Conservation (phyloP, 2,888 invertebrate species). For the Campopleginae sp. region DNA sequence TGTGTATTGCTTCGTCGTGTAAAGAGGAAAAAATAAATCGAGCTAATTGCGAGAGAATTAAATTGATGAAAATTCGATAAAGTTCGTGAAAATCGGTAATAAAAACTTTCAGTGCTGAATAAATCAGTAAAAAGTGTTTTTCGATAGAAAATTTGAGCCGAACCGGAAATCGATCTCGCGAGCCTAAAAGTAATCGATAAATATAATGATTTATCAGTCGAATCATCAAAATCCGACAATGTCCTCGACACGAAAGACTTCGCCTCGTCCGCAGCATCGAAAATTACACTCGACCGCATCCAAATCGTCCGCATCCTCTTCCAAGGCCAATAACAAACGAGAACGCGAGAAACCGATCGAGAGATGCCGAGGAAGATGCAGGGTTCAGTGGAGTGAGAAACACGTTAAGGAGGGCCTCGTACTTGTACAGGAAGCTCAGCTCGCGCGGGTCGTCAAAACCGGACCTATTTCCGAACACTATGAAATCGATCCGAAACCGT, state of each 20-base stretch:
- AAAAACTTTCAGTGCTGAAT: background rate
- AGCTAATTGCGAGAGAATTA: background rate
- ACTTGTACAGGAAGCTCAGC: slow-evolving; percentile 84
- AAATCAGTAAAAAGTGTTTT: background rate
- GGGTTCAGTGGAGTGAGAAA: slow-evolving; percentile 85
- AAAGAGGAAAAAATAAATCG: background rate
- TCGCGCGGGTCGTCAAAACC: slow-evolving; percentile 84
- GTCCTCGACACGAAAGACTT: slow-evolving; percentile 81
- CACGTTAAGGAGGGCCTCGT: slow-evolving; percentile 85
- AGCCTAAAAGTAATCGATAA: background rate
- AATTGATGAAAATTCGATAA: background rate
- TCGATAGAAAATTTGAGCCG: background rate
- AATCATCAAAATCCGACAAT: slow-evolving; percentile 80
- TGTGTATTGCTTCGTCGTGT: background rate
- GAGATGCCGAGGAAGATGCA: slow-evolving; percentile 81
- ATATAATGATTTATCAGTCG: slow-evolving; percentile 79
- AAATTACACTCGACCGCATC: slow-evolving; percentile 74
- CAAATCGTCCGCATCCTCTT: slow-evolving; percentile 72
- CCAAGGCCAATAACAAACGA: slow-evolving; percentile 67
- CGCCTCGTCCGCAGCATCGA: slow-evolving; percentile 80
- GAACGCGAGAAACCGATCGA: slow-evolving; percentile 70
- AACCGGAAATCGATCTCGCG: slow-evolving; percentile 9
- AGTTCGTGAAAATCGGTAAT: background rate
- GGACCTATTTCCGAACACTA: slow-evolving; percentile 85
- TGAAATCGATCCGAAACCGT: slow-evolving; percentile 85